Evolutionary conservation across 2,797 vertebrate species (phyloP).

Genomic region (Moxostoma hubbsi): DNA sequence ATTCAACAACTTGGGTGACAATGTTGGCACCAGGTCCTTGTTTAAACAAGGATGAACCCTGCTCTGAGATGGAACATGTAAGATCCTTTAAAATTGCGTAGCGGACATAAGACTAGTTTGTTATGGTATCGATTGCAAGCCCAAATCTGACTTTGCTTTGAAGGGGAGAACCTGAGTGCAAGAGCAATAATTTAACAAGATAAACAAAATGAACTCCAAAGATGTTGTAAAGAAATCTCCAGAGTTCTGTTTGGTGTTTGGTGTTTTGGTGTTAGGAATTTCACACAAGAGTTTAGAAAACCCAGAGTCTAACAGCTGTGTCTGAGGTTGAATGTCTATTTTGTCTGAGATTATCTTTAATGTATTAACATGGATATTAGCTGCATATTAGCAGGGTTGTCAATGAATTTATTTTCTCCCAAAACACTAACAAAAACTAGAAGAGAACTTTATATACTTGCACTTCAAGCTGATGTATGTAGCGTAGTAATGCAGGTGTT

Average conservation of each 20-base stretch:
- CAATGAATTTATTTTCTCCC: no score
- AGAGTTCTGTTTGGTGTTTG: slow-evolving; percentile 25
- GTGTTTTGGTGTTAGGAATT: slow-evolving; percentile 33
- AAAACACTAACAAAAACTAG: no score
- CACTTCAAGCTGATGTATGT: no score
- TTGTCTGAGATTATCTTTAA: not conserved
- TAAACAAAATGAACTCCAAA: slow-evolving; percentile 7
- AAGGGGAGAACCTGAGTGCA: slow-evolving; percentile 10
- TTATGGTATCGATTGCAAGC: slow-evolving; percentile 34
- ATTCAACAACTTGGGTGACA: slow-evolving; percentile 45
- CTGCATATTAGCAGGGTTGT: no score
- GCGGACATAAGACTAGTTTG: slow-evolving; percentile 50
- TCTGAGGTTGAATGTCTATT: not conserved
- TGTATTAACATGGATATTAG: no score
- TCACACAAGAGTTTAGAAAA: slow-evolving; percentile 22
- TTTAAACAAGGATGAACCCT: slow-evolving; percentile 58
- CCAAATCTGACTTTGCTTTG: slow-evolving; percentile 11
- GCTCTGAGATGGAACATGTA: slow-evolving; percentile 58
- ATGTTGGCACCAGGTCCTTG: slow-evolving; percentile 48
- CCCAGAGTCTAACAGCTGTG: not conserved
- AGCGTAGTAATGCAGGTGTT: no score
- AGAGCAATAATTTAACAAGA: slow-evolving; percentile 14
- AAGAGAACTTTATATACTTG: no score
- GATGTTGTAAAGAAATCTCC: slow-evolving; percentile 6
- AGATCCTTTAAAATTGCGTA: slow-evolving; percentile 54